A percentile compares a stretch with the other conserved stretches of the same genome.
phyloP scores from a whole-genome alignment of 2,113 vertebrate species.

The Rutilus rutilus region DNA sequence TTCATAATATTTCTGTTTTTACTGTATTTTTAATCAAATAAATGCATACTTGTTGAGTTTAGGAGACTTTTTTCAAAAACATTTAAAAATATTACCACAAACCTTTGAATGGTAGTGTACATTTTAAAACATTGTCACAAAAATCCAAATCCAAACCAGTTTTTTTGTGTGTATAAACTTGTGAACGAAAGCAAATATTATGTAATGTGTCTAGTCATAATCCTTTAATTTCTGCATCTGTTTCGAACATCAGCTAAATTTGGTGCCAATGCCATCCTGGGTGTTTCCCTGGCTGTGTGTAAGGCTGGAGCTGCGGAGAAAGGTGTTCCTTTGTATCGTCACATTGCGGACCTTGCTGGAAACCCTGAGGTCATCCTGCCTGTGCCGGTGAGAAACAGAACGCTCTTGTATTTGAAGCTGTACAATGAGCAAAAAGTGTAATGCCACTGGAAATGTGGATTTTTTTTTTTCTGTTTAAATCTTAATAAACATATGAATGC shows the following conservation, averaged over 20 bases:
- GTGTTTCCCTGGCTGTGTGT: slow-evolving; percentile 94
- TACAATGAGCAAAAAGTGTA: not conserved
- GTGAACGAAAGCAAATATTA: not conserved
- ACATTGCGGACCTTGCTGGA: slow-evolving; percentile 93
- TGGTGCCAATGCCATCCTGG: slow-evolving; percentile 94
- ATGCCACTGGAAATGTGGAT: not conserved
- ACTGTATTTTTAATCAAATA: not conserved
- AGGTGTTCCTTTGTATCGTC: slow-evolving; percentile 91
- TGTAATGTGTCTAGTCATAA: not conserved
- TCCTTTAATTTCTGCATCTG: slow-evolving; percentile 1
- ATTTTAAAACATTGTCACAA: not conserved
- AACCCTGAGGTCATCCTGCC: slow-evolving; percentile 91
- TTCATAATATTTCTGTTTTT: not conserved
- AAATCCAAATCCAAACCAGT: not conserved
- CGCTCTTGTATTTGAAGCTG: not conserved
- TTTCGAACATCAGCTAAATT: slow-evolving; percentile 82
- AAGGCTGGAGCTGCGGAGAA: slow-evolving; percentile 98
- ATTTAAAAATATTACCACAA: not conserved
- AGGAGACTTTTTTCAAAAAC: too few relatives aligned
- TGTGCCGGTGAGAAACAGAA: slow-evolving; percentile 84
- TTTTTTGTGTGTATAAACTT: not conserved
- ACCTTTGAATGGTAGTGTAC: not conserved
- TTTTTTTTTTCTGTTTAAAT: not conserved
- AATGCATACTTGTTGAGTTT: not conserved
- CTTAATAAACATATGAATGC: not conserved